Evolutionary conservation across 2,888 invertebrate genomes (phyloP).

Genomic region (Taenaris catops): DNA sequence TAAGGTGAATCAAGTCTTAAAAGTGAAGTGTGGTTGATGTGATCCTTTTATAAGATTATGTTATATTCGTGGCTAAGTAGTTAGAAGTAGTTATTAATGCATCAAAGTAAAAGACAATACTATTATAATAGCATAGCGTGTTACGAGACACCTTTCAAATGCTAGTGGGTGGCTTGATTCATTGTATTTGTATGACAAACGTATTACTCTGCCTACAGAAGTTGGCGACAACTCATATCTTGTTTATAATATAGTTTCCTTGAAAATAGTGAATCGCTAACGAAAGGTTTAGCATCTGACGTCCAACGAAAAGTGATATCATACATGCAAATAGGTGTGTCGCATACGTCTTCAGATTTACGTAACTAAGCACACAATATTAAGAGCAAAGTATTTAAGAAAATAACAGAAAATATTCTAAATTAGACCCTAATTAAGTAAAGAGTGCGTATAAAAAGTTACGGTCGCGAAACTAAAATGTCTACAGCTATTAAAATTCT

Average conservation of each 20-base stretch:
- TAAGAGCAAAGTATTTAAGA: neutral
- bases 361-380: neutral
- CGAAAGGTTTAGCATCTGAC: constrained; percentile 18
- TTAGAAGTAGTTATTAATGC: no score
- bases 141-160: constrained; percentile 21
- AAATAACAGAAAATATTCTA: neutral
- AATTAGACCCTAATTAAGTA: constrained; percentile 3
- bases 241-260: constrained; percentile 19
- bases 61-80: no score
- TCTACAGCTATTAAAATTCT: constrained; percentile 24
- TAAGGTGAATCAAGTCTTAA: no score
- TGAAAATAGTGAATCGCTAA: constrained; percentile 19
- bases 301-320: constrained; percentile 33
- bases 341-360: constrained; percentile 27
- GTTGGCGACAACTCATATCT: constrained; percentile 16
- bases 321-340: constrained; percentile 38
- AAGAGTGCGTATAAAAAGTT: constrained; percentile 33
- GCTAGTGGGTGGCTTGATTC: constrained; percentile 28
- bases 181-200: constrained; percentile 21
- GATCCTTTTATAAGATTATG: no score
- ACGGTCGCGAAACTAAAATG: constrained; percentile 22
- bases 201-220: constrained; percentile 16
- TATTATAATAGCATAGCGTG: constrained; percentile 12
- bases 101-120: constrained; percentile 9
- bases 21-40: no score